A percentile compares a stretch with the other conserved stretches of the same genome.
Conservation (phyloP, 2,888 invertebrate species). For the Psylliodes chrysocephalus region DNA sequence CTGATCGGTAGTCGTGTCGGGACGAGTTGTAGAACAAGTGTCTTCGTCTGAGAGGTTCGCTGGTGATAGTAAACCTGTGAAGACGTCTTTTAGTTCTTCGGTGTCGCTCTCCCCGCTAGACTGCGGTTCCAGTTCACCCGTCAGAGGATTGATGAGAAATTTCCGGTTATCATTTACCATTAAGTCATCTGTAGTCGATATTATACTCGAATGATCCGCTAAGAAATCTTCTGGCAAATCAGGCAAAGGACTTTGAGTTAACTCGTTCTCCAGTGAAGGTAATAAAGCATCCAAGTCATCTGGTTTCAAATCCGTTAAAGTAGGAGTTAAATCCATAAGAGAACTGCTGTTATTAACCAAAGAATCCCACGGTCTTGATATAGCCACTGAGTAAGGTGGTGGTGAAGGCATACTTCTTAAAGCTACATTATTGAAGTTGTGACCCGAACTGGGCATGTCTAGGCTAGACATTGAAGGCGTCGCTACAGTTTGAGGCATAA, state of each 20-base stretch:
- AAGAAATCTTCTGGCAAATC: slow-evolving; percentile 66
- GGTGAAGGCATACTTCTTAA: slow-evolving; percentile 51
- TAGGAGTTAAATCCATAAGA: slow-evolving; percentile 61
- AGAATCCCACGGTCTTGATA: slow-evolving; percentile 52
- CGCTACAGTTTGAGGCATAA: slow-evolving; percentile 10
- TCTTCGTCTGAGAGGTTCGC: slow-evolving; percentile 67
- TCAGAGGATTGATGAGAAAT: slow-evolving; percentile 90
- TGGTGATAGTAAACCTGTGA: slow-evolving; percentile 59
- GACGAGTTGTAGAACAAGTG: slow-evolving; percentile 69
- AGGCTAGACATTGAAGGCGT: slow-evolving; percentile 22
- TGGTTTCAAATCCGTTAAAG: slow-evolving; percentile 61
- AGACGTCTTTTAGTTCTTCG: slow-evolving; percentile 63
- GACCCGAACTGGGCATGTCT: slow-evolving; percentile 12
- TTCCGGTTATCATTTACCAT: slow-evolving; percentile 73
- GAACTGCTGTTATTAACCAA: slow-evolving; percentile 46
- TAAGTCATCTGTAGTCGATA: slow-evolving; percentile 58
- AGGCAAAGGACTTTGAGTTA: slow-evolving; percentile 66
- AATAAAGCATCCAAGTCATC: slow-evolving; percentile 74
- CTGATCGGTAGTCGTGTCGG: slow-evolving; percentile 59
- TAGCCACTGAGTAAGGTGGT: slow-evolving; percentile 54
- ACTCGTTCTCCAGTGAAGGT: slow-evolving; percentile 71
- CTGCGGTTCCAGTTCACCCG: slow-evolving; percentile 86
- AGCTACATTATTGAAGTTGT: slow-evolving; percentile 31
- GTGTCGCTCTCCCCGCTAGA: slow-evolving; percentile 72
- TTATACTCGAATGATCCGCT: slow-evolving; percentile 39